A percentile compares a stretch with the other conserved stretches of the same genome.
These are phyloP conservation scores for Frankliniella fusca DNA, from an alignment of 2,888 invertebrate species.

Conservation along the genomic window DNA sequence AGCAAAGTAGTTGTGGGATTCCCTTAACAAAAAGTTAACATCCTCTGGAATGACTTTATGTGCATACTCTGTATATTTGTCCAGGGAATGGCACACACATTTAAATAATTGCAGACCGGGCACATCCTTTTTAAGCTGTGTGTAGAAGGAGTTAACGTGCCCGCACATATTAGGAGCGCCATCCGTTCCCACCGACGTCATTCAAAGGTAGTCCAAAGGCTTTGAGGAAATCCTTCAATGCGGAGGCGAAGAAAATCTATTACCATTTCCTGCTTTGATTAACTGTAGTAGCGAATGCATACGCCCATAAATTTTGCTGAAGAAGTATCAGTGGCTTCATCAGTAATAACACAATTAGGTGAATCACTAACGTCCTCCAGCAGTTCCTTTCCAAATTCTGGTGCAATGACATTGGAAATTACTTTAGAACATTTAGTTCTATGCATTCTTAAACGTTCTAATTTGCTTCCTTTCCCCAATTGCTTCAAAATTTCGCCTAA, in stretches of 20 bases:
- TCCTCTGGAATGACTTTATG: background rate
- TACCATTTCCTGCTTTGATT: background rate
- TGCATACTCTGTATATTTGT: background rate
- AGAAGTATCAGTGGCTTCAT: conserved; percentile 41
- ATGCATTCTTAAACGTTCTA: too few relatives aligned
- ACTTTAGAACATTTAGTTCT: too few relatives aligned
- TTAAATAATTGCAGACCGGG: background rate
- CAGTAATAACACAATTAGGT: conserved; percentile 39
- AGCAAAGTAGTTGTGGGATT: background rate
- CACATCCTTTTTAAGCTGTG: background rate
- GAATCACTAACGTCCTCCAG: conserved; percentile 35
- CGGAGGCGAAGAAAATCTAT: background rate
- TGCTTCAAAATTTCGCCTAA: too few relatives aligned
- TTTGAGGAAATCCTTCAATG: background rate
- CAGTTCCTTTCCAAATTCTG: background rate
- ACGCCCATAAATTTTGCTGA: background rate
- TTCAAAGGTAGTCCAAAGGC: background rate
- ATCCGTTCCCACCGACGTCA: background rate
- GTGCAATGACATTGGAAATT: background rate
- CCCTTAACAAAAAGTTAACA: background rate
- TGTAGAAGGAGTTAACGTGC: background rate
- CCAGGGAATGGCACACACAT: background rate
- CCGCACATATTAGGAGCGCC: background rate
- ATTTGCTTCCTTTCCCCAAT: too few relatives aligned
- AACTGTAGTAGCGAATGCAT: background rate